Evolutionary conservation across 1,140 invertebrate species (phyloP).

Genomic region (Grapholita molesta): DNA sequence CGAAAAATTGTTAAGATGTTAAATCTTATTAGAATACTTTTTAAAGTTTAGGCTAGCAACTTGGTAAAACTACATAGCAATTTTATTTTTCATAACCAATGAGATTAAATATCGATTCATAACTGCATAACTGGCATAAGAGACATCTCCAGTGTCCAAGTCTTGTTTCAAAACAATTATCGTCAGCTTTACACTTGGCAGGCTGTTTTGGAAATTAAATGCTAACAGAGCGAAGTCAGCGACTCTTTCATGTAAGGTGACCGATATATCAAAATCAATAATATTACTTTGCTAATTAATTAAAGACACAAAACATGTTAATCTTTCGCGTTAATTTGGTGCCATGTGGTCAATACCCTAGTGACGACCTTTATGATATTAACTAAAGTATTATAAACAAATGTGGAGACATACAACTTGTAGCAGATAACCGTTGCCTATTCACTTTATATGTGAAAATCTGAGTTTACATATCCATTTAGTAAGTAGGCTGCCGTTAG

Average conservation of each 20-base stretch:
- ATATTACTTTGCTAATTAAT: background rate
- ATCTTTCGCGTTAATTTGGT: background rate
- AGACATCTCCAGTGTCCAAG: background rate
- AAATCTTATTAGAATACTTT: too few species aligned
- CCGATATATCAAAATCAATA: background rate
- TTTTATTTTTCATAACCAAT: too few species aligned
- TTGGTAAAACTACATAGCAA: too few species aligned
- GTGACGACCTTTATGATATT: background rate
- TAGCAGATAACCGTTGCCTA: too few species aligned
- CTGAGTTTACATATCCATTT: too few species aligned
- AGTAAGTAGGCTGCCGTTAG: too few species aligned
- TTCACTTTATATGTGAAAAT: too few species aligned
- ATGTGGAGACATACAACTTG: too few species aligned
- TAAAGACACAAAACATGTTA: background rate
- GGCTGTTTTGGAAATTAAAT: background rate
- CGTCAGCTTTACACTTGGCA: background rate
- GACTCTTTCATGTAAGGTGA: background rate
- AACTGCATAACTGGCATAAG: background rate
- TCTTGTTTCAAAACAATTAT: background rate
- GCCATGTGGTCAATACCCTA: slow-evolving; percentile 19
- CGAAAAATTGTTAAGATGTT: too few species aligned
- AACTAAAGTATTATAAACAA: too few species aligned
- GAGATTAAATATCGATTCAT: too few species aligned
- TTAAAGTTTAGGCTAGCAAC: too few species aligned
- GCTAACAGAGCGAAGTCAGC: background rate